Evolutionary conservation across 1,140 invertebrate genomes (phyloP).

Genomic region (Atopsyche davidsoni): DNA sequence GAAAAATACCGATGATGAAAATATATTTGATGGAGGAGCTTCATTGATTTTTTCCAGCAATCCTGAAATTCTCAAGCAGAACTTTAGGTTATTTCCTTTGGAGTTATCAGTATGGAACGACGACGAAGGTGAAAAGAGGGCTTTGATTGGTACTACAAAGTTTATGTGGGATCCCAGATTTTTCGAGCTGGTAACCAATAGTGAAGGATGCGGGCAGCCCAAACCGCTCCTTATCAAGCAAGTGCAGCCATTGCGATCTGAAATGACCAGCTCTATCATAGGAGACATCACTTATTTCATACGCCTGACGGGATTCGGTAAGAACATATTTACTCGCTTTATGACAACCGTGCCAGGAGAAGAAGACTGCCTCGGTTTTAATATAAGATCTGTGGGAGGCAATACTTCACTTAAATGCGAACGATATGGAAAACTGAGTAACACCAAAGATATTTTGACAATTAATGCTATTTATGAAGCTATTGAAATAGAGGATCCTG

Average conservation of each 20-base stretch:
- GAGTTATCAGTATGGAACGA: slow-evolving; percentile 16
- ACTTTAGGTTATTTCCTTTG: slow-evolving; percentile 10
- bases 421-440: slow-evolving; percentile 3
- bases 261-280: slow-evolving; percentile 6
- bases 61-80: slow-evolving; percentile 15
- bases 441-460: neutral
- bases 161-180: slow-evolving; percentile 15
- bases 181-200: slow-evolving; percentile 4
- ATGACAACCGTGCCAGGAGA: neutral
- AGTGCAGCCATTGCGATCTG: neutral
- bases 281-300: slow-evolving; percentile 10
- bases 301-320: slow-evolving; percentile 8
- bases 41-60: slow-evolving; percentile 16
- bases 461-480: slow-evolving; percentile 13
- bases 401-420: slow-evolving; percentile 13
- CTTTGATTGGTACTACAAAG: slow-evolving; percentile 12
- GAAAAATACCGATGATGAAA: neutral
- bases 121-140: slow-evolving; percentile 6
- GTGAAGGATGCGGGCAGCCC: neutral
- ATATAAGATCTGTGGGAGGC: neutral
- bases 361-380: neutral
- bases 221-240: slow-evolving; percentile 2
- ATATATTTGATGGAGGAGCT: slow-evolving; percentile 12
- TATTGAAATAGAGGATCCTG: slow-evolving; percentile 18
- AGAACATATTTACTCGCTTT: slow-evolving; percentile 12